These are phyloP conservation scores for Nansenia antarctica DNA, from an alignment of 2,113 vertebrate genomes.

Conservation along the genomic window DNA sequence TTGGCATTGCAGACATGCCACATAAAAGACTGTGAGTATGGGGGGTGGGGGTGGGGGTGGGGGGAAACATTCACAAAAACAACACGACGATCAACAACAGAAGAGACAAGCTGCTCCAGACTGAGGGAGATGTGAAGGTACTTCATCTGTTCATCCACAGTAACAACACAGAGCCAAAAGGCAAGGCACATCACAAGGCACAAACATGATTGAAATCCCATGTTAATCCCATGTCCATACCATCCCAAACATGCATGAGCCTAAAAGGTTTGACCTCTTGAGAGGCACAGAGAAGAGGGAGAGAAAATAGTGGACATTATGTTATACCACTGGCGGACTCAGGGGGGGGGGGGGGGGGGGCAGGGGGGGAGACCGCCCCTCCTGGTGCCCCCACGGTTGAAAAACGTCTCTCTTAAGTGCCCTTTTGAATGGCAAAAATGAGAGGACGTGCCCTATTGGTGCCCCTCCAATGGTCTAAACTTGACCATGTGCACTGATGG, in stretches of 20 bases:
- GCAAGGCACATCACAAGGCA: neutral
- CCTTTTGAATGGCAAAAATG: too few species aligned
- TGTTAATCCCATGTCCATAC: neutral
- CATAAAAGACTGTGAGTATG: conserved; percentile 27
- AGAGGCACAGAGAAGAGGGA: neutral
- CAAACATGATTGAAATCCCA: too few species aligned
- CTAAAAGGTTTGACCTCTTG: neutral
- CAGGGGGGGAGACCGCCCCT: too few species aligned
- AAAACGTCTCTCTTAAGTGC: too few species aligned
- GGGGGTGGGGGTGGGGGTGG: neutral
- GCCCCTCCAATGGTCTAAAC: too few species aligned
- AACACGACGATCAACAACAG: conserved; percentile 27
- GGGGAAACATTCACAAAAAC: conserved; percentile 23
- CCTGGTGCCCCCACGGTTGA: too few species aligned
- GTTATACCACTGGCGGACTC: too few species aligned
- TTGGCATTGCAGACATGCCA: conserved; percentile 61
- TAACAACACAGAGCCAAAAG: neutral
- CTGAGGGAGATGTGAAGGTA: conserved; percentile 19
- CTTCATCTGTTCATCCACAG: conserved; percentile 1
- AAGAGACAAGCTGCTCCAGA: neutral
- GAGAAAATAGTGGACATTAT: neutral
- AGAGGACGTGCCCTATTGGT: too few species aligned
- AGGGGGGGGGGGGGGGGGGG: too few species aligned
- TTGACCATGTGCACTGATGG: too few species aligned
- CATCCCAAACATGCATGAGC: neutral